Conservation (phyloP, 2,797 vertebrate species). For the Dendrocincla tyrannina region DNA sequence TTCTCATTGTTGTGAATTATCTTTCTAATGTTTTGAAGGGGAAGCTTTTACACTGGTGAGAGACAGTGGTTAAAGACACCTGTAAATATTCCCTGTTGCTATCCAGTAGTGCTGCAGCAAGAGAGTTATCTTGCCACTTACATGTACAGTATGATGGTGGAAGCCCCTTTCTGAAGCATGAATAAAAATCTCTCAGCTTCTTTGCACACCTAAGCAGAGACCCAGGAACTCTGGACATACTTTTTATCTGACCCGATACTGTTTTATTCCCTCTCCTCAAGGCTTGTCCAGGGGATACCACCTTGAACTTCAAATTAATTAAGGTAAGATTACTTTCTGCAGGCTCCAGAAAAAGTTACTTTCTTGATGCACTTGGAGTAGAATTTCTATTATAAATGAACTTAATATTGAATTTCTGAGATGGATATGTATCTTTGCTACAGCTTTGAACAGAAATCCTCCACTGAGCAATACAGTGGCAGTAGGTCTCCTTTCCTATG, state of each 20-base stretch:
- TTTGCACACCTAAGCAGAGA: neutral
- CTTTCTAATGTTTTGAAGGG: neutral
- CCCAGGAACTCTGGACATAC: neutral
- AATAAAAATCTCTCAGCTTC: neutral
- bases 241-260: neutral
- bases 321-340: conserved; percentile 80
- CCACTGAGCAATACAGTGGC: neutral
- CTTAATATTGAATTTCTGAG: neutral
- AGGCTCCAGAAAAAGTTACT: neutral
- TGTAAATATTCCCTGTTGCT: neutral
- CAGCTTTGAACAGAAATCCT: neutral
- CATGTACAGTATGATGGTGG: neutral
- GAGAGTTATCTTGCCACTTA: neutral
- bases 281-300: conserved; percentile 76
- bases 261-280: conserved; percentile 34
- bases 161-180: neutral
- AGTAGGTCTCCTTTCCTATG: neutral
- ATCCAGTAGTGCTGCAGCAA: neutral
- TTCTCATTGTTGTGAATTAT: neutral
- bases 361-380: neutral
- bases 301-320: conserved; percentile 81
- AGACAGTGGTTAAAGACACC: neutral
- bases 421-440: neutral
- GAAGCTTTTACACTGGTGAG: neutral
- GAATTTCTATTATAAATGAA: neutral